These are phyloP conservation scores for Andrena chrysosceles DNA, from an alignment of 2,888 invertebrate species.

Conservation along the genomic window DNA sequence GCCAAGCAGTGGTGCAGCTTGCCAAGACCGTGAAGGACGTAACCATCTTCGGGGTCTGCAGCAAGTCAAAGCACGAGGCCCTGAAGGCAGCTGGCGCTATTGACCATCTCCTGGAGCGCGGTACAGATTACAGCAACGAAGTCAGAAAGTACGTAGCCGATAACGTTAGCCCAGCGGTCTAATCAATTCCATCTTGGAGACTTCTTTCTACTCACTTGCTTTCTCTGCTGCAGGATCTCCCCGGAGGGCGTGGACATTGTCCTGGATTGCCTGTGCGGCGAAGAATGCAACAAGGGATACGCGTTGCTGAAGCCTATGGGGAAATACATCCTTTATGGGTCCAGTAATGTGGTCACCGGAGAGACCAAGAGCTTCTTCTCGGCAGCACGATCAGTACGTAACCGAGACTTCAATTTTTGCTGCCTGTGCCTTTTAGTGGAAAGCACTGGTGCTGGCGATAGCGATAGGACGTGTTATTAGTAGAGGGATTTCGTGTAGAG, in stretches of 20 bases:
- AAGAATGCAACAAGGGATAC: constrained; percentile 95
- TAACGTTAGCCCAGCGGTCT: background rate
- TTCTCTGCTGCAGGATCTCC: constrained; percentile 86
- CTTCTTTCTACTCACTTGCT: constrained; percentile 12
- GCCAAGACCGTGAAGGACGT: constrained; percentile 93
- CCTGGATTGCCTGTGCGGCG: constrained; percentile 94
- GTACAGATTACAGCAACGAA: constrained; percentile 93
- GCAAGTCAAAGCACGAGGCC: constrained; percentile 94
- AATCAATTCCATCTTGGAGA: background rate
- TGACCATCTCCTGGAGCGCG: constrained; percentile 92
- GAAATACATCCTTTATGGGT: constrained; percentile 94
- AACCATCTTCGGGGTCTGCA: constrained; percentile 94
- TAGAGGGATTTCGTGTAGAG: background rate
- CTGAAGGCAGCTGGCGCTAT: constrained; percentile 90
- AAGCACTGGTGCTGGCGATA: too few species aligned
- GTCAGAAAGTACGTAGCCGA: constrained; percentile 90
- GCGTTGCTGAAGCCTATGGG: constrained; percentile 94
- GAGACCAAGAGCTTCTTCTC: constrained; percentile 97
- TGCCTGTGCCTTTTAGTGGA: background rate
- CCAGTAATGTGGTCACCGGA: constrained; percentile 95
- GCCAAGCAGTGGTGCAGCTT: constrained; percentile 93
- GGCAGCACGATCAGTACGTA: constrained; percentile 93
- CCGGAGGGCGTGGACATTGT: constrained; percentile 94
- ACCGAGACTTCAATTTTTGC: constrained; percentile 33
- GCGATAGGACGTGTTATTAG: background rate